Base-by-base conservation (phyloP, 2,888 invertebrate genomes). In the Eristalinus aeneus region DNA sequence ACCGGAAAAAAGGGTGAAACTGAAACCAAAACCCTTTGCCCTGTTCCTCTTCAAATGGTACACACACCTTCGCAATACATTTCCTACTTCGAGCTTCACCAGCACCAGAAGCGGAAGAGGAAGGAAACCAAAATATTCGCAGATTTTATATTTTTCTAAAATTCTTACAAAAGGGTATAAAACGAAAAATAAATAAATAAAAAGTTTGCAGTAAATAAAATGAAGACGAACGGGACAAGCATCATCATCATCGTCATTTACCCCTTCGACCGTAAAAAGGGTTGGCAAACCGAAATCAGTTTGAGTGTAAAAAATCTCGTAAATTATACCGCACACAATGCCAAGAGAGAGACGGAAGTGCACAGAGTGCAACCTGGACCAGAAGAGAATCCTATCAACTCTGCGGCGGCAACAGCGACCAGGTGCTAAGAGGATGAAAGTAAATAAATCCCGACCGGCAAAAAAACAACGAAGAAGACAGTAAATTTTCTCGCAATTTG, bases 51-150 rank as follows among this genome's bases (percentile, higher is more conserved):
- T 16, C 16, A n/a, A 46, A 39, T 73, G 20, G 54, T 31, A 54
- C 67, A 80, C 67, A 80, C 85, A 85, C 80, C 85, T 85, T 85
- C 85, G 85, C 85, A 85, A 77, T 85, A 72, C 73, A 77, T 73
- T 63, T 46, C 46, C 16, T 6, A 46, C 46, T 46, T 46, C 16
- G 16, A 46, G 46, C 46, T 3, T 5, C 27, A 27, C 2, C 27
- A 5, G 27, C 27, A 5, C 2, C 5, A 46, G 46, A 8, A 46
- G 16, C 46, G 46, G 46, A 65, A 80, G 71, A 76, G 64, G 53
- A 46, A 73, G 56, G 11, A 73, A 72, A 68, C 80, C 39, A n/a
- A 80, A 85, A 85, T 85, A 85, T 85, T 80, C 80, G 72, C 80
- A 34, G 72, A 73, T 67, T 79, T 60, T 31, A 63, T 56, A 63